A percentile compares a stretch with the other conserved stretches of the same genome.
These are phyloP conservation scores for Drosophila burlai DNA, from an alignment of 1,140 invertebrate species.

Conservation along the genomic window DNA sequence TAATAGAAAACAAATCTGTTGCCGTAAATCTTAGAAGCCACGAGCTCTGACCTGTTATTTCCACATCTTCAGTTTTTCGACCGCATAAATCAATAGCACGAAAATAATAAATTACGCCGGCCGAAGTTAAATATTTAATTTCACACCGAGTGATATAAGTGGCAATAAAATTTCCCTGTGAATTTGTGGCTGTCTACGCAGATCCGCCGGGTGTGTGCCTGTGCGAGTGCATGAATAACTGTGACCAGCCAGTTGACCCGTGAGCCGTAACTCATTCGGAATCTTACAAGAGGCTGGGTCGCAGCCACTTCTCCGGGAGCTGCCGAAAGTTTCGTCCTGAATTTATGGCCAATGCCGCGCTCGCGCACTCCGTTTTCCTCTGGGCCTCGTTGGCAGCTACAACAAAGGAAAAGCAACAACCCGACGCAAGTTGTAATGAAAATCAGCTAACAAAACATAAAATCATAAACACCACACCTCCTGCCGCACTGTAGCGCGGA, in stretches of 20 bases:
- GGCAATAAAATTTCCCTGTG: slow-evolving; percentile 63
- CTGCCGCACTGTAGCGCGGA: slow-evolving; percentile 10
- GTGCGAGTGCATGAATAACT: slow-evolving; percentile 65
- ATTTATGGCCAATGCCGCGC: slow-evolving; percentile 72
- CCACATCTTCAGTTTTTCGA: slow-evolving; percentile 1
- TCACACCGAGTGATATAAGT: slow-evolving; percentile 60
- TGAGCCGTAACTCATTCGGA: slow-evolving; percentile 42
- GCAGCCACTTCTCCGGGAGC: slow-evolving; percentile 10
- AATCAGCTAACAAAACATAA: slow-evolving; percentile 44
- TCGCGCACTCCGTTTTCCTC: slow-evolving; percentile 71
- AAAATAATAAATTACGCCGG: slow-evolving; percentile 50
- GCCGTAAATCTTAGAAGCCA: slow-evolving; percentile 25
- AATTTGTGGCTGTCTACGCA: slow-evolving; percentile 42
- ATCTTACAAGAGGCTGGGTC: not conserved
- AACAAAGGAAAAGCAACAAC: slow-evolving; percentile 15
- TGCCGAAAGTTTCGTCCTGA: slow-evolving; percentile 52
- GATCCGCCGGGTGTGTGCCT: not conserved
- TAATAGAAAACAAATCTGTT: slow-evolving; percentile 4
- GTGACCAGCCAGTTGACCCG: slow-evolving; percentile 57
- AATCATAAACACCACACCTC: slow-evolving; percentile 38
- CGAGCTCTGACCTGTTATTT: slow-evolving; percentile 1
- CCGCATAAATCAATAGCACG: slow-evolving; percentile 71
- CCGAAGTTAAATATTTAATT: slow-evolving; percentile 75
- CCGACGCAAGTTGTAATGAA: slow-evolving; percentile 19
- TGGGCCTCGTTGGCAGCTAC: slow-evolving; percentile 60